Evolutionary conservation across 2,888 invertebrate species (phyloP).

Genomic region (Microplitis manilae): DNA sequence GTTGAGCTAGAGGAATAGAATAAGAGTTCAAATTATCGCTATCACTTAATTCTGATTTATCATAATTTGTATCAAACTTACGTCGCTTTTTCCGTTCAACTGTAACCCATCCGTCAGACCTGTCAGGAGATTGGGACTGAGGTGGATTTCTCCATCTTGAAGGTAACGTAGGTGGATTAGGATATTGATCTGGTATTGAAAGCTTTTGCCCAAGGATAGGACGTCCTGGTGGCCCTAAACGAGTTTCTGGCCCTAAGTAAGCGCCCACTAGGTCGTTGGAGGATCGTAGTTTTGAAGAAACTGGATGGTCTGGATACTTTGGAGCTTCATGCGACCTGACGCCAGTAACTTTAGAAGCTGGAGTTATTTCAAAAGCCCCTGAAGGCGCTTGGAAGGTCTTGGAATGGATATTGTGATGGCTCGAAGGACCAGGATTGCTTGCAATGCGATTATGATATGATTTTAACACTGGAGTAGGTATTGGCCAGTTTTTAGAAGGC

Average conservation of each 20-base stretch:
- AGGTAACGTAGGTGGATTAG: background rate
- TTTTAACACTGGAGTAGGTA: too few species aligned
- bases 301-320: background rate
- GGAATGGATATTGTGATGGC: too few species aligned
- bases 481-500: too few species aligned
- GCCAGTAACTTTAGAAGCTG: too few species aligned
- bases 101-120: background rate
- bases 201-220: background rate
- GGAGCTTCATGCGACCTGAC: background rate
- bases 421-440: too few species aligned
- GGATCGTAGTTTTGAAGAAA: too few species aligned
- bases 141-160: slow-evolving; percentile 12
- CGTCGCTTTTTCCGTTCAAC: background rate
- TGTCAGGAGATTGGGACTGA: background rate
- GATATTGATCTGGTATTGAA: background rate
- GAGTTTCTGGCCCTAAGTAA: background rate
- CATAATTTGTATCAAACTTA: background rate
- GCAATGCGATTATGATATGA: too few species aligned
- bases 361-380: too few species aligned
- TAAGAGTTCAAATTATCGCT: background rate
- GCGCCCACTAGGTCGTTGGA: background rate
- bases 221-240: background rate
- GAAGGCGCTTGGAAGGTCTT: too few species aligned
- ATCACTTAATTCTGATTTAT: background rate
- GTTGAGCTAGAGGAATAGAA: background rate